Conservation (phyloP, 2,113 vertebrate genomes). For the Anhinga rufa region DNA sequence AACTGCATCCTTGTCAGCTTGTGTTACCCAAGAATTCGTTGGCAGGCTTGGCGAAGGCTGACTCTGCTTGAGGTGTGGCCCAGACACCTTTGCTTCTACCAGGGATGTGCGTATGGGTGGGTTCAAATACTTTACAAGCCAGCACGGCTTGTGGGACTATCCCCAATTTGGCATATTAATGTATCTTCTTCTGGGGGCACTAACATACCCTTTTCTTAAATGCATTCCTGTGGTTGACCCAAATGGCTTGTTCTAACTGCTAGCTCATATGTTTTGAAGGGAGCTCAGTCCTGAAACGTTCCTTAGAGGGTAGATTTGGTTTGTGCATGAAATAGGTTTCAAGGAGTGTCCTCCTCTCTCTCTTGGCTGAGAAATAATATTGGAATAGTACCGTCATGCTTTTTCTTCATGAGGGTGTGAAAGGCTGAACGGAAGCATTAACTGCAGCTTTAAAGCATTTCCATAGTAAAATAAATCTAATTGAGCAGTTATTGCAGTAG, state of each 20-base stretch:
- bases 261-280: background rate
- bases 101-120: background rate
- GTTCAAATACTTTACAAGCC: background rate
- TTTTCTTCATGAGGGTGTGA: constrained; percentile 23
- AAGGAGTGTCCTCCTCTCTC: background rate
- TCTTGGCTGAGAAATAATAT: background rate
- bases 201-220: background rate
- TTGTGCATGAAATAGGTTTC: background rate
- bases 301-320: background rate
- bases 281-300: background rate
- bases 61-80: background rate
- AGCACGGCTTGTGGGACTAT: background rate
- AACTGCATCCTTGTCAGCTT: constrained; percentile 25
- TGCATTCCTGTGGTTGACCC: constrained; percentile 11
- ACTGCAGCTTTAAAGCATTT: constrained; percentile 55
- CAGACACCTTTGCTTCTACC: background rate
- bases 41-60: background rate
- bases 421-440: constrained; percentile 49
- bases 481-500: constrained; percentile 65
- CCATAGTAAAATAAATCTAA: constrained; percentile 66
- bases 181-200: background rate
- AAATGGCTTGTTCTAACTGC: background rate
- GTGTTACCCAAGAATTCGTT: constrained; percentile 30
- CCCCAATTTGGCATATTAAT: background rate
- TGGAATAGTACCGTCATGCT: background rate